These are phyloP conservation scores for Sipha maydis DNA, from an alignment of 2,888 invertebrate species.

Conservation along the genomic window DNA sequence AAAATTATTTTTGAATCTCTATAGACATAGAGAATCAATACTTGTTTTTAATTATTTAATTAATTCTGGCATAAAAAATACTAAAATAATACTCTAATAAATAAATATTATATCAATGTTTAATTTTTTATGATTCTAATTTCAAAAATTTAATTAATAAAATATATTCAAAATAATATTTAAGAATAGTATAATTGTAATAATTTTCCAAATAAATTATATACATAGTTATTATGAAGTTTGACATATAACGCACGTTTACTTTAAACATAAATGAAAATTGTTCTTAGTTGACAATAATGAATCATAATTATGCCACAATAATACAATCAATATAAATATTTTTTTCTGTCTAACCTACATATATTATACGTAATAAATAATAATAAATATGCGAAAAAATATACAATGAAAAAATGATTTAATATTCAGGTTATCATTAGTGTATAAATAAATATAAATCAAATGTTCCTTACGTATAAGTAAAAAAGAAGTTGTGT, in stretches of 20 bases:
- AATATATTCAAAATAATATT: no score
- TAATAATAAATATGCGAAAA: neutral
- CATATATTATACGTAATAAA: neutral
- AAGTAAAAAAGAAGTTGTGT: neutral
- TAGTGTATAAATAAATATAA: slow-evolving; percentile 23
- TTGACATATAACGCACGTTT: neutral
- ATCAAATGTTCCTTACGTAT: neutral
- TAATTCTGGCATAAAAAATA: no score
- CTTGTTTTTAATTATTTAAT: no score
- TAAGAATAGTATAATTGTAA: no score
- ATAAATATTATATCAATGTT: no score
- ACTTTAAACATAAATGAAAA: neutral
- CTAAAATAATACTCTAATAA: no score
- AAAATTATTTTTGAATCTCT: neutral
- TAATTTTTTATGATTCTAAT: no score
- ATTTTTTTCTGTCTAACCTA: neutral
- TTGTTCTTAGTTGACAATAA: neutral
- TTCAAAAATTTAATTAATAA: no score
- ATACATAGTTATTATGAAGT: neutral
- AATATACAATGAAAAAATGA: neutral
- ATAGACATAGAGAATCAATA: no score
- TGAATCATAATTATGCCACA: neutral
- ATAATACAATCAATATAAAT: slow-evolving; percentile 5
- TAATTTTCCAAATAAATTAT: no score
- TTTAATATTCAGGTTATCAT: neutral